Conservation (phyloP, 1,140 invertebrate species). For the Anastrepha obliqua region DNA sequence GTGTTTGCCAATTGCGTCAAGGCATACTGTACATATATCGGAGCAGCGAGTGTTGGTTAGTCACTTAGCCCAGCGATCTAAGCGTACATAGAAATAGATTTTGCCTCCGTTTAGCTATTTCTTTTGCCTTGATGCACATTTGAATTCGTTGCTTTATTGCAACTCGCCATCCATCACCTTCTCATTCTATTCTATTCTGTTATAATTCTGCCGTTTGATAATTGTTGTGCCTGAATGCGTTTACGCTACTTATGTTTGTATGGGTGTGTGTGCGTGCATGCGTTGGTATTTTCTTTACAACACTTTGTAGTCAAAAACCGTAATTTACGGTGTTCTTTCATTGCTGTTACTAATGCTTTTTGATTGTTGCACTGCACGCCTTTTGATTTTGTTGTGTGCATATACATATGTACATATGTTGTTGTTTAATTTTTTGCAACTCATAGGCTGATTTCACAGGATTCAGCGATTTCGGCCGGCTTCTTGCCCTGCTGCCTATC, state of each 20-base stretch:
- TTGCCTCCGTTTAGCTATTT: background rate
- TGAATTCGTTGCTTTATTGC: background rate
- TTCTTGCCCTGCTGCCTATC: background rate
- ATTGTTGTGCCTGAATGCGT: background rate
- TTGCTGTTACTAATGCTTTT: slow-evolving; percentile 19
- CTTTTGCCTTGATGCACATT: background rate
- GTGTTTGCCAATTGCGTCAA: background rate
- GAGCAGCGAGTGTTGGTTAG: too few relatives aligned
- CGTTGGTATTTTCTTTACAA: slow-evolving; percentile 33
- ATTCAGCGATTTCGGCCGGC: background rate
- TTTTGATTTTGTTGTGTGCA: background rate
- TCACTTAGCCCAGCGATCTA: background rate
- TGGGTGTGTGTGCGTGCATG: background rate
- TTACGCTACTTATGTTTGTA: background rate
- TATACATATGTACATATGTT: background rate
- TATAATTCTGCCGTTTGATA: background rate
- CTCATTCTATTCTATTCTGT: background rate
- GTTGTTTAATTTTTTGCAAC: background rate
- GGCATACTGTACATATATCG: too few relatives aligned
- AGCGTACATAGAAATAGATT: background rate
- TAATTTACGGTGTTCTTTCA: slow-evolving; percentile 31
- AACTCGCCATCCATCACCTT: background rate
- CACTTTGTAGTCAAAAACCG: slow-evolving; percentile 17
- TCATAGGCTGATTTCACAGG: slow-evolving; percentile 36
- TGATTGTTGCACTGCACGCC: slow-evolving; percentile 28